Conservation (phyloP, 2,888 invertebrate species). For the Pilophorus perplexus region DNA sequence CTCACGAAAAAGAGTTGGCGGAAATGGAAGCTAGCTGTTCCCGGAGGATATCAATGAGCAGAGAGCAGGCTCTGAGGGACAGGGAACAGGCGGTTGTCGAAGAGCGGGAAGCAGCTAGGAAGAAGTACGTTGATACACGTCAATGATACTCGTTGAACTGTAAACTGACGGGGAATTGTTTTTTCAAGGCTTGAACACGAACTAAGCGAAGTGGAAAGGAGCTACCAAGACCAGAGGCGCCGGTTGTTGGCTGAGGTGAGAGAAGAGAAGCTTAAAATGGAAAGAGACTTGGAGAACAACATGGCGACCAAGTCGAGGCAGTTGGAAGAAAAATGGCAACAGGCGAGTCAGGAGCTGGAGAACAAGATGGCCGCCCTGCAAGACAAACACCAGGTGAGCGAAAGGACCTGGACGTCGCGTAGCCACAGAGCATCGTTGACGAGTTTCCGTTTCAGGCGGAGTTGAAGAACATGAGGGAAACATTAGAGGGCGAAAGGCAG, state of each 20-base stretch:
- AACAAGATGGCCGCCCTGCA: slow-evolving; percentile 41
- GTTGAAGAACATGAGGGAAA: slow-evolving; percentile 60
- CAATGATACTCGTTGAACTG: no score
- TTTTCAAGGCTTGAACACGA: slow-evolving; percentile 56
- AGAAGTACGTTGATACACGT: slow-evolving; percentile 39
- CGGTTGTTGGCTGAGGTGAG: slow-evolving; percentile 56
- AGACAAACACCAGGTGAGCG: slow-evolving; percentile 43
- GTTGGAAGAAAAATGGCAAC: slow-evolving; percentile 48
- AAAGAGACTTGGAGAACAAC: slow-evolving; percentile 48
- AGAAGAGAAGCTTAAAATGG: slow-evolving; percentile 54
- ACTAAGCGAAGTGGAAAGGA: slow-evolving; percentile 58
- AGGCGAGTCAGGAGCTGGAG: slow-evolving; percentile 46
- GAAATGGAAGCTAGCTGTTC: slow-evolving; percentile 63
- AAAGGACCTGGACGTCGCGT: no score
- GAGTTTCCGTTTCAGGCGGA: slow-evolving; percentile 52
- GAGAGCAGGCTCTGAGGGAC: slow-evolving; percentile 62
- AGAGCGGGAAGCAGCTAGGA: slow-evolving; percentile 60
- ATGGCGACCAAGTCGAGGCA: slow-evolving; percentile 48
- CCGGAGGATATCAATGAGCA: slow-evolving; percentile 59
- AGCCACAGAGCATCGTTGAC: no score
- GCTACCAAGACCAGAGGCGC: slow-evolving; percentile 58
- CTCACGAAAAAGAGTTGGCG: slow-evolving; percentile 65
- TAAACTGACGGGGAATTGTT: no score
- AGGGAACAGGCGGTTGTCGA: slow-evolving; percentile 62
- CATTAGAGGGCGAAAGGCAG: slow-evolving; percentile 62